Percentiles rank a stretch among this genome's conserved stretches.
phyloP scores from a whole-genome alignment of 2,888 invertebrate species.

The Abscondita cerata region DNA sequence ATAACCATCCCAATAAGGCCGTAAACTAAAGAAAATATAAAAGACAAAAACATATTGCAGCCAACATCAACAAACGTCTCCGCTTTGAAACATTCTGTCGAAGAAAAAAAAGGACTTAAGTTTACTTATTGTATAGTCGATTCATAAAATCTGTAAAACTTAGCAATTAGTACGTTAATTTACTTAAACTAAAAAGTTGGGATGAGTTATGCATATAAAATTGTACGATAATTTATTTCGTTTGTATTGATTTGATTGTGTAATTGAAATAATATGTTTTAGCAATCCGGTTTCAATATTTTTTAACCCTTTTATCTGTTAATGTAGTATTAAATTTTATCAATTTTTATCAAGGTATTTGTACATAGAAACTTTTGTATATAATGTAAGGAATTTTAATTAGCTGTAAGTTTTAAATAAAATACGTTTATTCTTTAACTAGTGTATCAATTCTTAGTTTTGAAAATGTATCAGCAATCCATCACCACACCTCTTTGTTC shows the following conservation, averaged over 20 bases:
- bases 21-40: not conserved
- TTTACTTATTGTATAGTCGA: not conserved
- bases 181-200: not conserved
- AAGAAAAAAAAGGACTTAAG: not conserved
- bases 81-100: not conserved
- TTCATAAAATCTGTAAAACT: not conserved
- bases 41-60: not conserved
- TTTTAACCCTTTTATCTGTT: not conserved
- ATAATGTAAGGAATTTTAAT: too few relatives aligned
- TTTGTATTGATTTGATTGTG: not conserved
- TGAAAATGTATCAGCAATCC: too few relatives aligned
- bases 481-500: too few relatives aligned
- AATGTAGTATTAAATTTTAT: too few relatives aligned
- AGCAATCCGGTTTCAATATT: not conserved
- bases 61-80: not conserved
- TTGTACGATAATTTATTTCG: conserved; percentile 3
- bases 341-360: too few relatives aligned
- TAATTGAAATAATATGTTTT: conserved; percentile 2
- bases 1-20: conserved; percentile 35
- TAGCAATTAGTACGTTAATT: not conserved
- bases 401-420: too few relatives aligned
- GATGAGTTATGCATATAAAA: not conserved
- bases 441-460: too few relatives aligned
- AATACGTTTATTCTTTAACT: too few relatives aligned
- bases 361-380: too few relatives aligned